Conservation (phyloP, 2,888 invertebrate species). For the Notodonta ziczac region DNA sequence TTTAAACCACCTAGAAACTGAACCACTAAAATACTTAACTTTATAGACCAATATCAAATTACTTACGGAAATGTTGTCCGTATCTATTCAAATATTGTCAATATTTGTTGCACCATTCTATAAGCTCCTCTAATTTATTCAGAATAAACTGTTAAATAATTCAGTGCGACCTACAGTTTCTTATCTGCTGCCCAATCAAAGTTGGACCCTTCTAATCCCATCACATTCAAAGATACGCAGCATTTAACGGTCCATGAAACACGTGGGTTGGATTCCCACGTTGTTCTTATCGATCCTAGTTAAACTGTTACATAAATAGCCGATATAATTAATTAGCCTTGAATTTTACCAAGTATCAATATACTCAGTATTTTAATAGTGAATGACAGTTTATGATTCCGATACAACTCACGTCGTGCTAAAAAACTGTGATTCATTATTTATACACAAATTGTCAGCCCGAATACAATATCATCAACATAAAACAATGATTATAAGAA, state of each 20-base stretch:
- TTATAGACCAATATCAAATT: background rate
- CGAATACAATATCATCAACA: background rate
- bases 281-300: slow-evolving; percentile 33
- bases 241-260: slow-evolving; percentile 27
- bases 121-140: slow-evolving; percentile 30
- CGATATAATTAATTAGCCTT: background rate
- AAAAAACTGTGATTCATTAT: background rate
- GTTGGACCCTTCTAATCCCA: slow-evolving; percentile 31
- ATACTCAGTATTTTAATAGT: background rate
- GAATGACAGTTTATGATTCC: too few relatives aligned
- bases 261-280: slow-evolving; percentile 46
- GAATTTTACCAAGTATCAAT: background rate
- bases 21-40: background rate
- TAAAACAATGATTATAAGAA: background rate
- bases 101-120: slow-evolving; percentile 23
- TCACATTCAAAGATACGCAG: slow-evolving; percentile 22
- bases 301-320: slow-evolving; percentile 1
- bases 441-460: background rate
- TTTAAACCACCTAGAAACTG: background rate
- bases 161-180: slow-evolving; percentile 18
- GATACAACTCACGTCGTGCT: background rate
- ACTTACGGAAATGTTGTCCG: background rate
- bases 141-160: slow-evolving; percentile 22
- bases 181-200: slow-evolving; percentile 20
- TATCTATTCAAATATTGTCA: slow-evolving; percentile 25